Conservation (phyloP, 2,888 invertebrate genomes). For the Amphipoea lucens region DNA sequence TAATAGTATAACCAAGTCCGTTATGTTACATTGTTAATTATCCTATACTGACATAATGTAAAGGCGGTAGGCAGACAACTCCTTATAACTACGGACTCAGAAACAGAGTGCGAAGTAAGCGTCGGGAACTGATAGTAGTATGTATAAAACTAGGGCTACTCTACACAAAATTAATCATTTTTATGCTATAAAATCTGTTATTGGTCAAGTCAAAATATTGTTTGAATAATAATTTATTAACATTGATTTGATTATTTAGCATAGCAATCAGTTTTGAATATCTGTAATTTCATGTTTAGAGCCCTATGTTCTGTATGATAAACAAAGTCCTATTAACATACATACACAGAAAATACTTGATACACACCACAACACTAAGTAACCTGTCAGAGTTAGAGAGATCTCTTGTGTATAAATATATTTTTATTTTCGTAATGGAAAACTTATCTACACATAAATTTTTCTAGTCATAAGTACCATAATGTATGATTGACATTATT, state of each 20-base stretch:
- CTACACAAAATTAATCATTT: slow-evolving; percentile 55
- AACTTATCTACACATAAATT: slow-evolving; percentile 57
- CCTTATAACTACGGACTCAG: slow-evolving; percentile 88
- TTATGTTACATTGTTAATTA: slow-evolving; percentile 87
- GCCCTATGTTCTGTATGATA: slow-evolving; percentile 53
- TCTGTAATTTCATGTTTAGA: slow-evolving; percentile 51
- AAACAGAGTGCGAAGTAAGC: slow-evolving; percentile 82
- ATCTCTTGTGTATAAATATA: slow-evolving; percentile 61
- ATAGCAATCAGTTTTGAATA: slow-evolving; percentile 1
- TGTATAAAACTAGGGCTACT: slow-evolving; percentile 57
- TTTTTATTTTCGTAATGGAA: slow-evolving; percentile 45
- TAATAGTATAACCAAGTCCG: slow-evolving; percentile 90
- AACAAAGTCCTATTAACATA: slow-evolving; percentile 56
- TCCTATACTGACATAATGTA: slow-evolving; percentile 89
- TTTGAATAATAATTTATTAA: slow-evolving; percentile 26
- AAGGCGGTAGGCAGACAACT: slow-evolving; percentile 90
- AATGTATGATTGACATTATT: slow-evolving; percentile 62
- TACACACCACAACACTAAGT: slow-evolving; percentile 64
- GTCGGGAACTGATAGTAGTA: slow-evolving; percentile 59
- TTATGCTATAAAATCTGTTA: slow-evolving; percentile 2
- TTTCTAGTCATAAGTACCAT: slow-evolving; percentile 57
- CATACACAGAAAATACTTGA: slow-evolving; percentile 63
- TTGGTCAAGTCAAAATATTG: slow-evolving; percentile 12
- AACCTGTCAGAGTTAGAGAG: slow-evolving; percentile 70
- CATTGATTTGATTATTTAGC: slow-evolving; percentile 9